phyloP scores from a whole-genome alignment of 2,888 invertebrate species.

The Himalopsyche tibetana region DNA sequence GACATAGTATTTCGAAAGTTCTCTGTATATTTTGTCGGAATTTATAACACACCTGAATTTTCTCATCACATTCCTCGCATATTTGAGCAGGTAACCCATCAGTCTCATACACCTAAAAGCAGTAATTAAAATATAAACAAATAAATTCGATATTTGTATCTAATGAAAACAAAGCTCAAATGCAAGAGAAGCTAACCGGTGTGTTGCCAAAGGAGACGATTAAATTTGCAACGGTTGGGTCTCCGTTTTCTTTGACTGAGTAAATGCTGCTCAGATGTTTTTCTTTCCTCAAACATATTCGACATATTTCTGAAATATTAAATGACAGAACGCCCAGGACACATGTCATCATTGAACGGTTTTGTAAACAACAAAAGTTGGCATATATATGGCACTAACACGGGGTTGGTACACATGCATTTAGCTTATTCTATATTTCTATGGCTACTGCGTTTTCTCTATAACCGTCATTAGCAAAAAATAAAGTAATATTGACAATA shows the following conservation, averaged over 20 bases:
- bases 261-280: constrained; percentile 55
- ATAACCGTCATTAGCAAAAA: constrained; percentile 13
- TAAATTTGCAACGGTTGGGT: constrained; percentile 53
- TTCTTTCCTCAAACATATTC: constrained; percentile 60
- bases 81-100: constrained; percentile 60
- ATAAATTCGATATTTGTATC: not conserved
- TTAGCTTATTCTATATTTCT: constrained; percentile 2
- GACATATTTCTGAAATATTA: constrained; percentile 57
- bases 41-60: constrained; percentile 48
- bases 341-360: constrained; percentile 53
- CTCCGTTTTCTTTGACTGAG: constrained; percentile 43
- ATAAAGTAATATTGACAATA: constrained; percentile 31
- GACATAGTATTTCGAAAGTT: constrained; percentile 55
- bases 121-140: not conserved
- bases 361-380: constrained; percentile 43
- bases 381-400: not conserved
- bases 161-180: not conserved
- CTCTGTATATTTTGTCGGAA: constrained; percentile 56
- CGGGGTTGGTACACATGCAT: constrained; percentile 16
- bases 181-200: constrained; percentile 50
- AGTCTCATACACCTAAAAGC: constrained; percentile 53
- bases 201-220: constrained; percentile 57
- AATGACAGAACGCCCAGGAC: constrained; percentile 47
- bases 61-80: constrained; percentile 51
- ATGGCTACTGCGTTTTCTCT: not conserved